Evolutionary conservation across 2,113 vertebrate species (phyloP).

Genomic region (Quiscalus mexicanus): DNA sequence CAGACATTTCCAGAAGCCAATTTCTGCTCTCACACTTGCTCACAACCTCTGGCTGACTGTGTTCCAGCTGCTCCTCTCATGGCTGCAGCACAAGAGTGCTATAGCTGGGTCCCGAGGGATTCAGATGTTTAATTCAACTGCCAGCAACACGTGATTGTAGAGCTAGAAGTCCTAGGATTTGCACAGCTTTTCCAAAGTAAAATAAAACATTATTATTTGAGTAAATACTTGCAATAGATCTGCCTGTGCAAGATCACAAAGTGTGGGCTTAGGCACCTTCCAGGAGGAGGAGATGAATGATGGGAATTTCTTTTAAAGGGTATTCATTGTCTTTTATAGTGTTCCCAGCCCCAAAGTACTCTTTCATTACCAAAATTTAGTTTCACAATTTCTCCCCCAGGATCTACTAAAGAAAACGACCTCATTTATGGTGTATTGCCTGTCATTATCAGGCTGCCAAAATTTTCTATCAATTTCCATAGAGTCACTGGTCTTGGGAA

Average conservation of each 20-base stretch:
- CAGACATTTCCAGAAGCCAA: constrained; percentile 29
- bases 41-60: neutral
- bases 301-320: neutral
- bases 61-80: neutral
- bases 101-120: neutral
- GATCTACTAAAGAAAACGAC: neutral
- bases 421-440: neutral
- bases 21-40: neutral
- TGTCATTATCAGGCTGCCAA: constrained; percentile 8
- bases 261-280: neutral
- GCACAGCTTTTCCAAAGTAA: constrained; percentile 23
- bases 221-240: neutral
- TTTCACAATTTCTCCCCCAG: neutral
- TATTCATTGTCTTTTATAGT: neutral
- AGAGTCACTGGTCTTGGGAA: neutral
- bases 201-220: neutral
- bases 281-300: neutral
- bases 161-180: neutral
- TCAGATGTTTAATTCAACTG: neutral
- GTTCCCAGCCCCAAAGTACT: neutral
- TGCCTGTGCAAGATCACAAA: neutral
- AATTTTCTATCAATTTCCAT: neutral
- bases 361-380: constrained; percentile 3
- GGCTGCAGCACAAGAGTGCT: neutral
- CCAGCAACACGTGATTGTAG: neutral